Percentiles rank a stretch among this genome's conserved stretches.
These are phyloP conservation scores for Slavum lentiscoides DNA, from an alignment of 2,888 invertebrate genomes.

Conservation along the genomic window DNA sequence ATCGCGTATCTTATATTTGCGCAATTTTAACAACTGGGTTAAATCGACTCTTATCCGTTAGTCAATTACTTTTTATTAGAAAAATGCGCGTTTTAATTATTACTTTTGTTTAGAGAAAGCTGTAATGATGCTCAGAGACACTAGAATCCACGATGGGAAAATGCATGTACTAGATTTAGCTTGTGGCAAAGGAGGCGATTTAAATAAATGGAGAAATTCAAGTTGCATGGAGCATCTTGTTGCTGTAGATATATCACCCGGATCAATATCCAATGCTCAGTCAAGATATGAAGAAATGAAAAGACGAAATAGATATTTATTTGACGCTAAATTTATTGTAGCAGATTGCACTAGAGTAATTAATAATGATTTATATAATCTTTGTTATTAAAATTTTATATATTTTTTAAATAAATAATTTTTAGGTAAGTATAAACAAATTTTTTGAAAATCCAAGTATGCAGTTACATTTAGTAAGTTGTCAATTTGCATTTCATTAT, in stretches of 20 bases:
- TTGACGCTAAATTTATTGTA: conserved; percentile 85
- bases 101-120: conserved; percentile 13
- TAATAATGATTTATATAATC: conserved; percentile 13
- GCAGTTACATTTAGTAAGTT: conserved; percentile 86
- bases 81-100: neutral
- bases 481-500: conserved; percentile 98
- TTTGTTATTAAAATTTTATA: conserved; percentile 7
- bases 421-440: conserved; percentile 69
- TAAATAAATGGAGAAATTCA: conserved; percentile 89
- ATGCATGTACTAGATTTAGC: conserved; percentile 87
- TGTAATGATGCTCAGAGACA: conserved; percentile 65
- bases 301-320: conserved; percentile 62
- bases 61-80: conserved; percentile 19
- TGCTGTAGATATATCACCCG: conserved; percentile 90
- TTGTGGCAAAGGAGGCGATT: conserved; percentile 98
- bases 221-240: conserved; percentile 78
- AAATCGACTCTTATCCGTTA: conserved; percentile 93
- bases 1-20: conserved; percentile 88
- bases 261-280: conserved; percentile 89
- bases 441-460: conserved; percentile 77
- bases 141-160: conserved; percentile 69
- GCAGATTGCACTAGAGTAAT: conserved; percentile 86
- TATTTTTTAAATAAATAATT: conserved; percentile 51
- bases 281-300: conserved; percentile 73
- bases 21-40: conserved; percentile 99